These are phyloP conservation scores for Stenopsyche tienmushanensis DNA, from an alignment of 1,140 invertebrate genomes.

Conservation along the genomic window DNA sequence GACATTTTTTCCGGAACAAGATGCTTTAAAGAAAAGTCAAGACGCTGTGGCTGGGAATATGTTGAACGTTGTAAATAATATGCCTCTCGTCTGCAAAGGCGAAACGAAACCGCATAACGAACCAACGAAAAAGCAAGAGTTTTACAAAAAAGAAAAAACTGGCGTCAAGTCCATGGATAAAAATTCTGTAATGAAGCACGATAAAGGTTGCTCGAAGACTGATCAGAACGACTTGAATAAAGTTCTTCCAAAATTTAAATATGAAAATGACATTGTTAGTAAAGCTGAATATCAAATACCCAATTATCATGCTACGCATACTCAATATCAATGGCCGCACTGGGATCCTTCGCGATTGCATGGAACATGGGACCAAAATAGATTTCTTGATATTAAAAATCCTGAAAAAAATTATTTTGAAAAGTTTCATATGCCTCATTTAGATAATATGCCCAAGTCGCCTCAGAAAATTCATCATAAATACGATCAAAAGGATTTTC, in stretches of 20 bases:
- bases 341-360: slow-evolving; percentile 59
- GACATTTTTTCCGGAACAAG: slow-evolving; percentile 55
- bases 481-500: slow-evolving; percentile 55
- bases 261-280: slow-evolving; percentile 56
- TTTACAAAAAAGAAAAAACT: slow-evolving; percentile 56
- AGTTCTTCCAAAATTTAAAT: slow-evolving; percentile 57
- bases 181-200: slow-evolving; percentile 50
- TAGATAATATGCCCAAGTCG: slow-evolving; percentile 57
- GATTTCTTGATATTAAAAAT: slow-evolving; percentile 53
- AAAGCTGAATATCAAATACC: slow-evolving; percentile 59
- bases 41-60: slow-evolving; percentile 54
- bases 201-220: slow-evolving; percentile 50
- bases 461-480: slow-evolving; percentile 53
- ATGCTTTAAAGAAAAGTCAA: slow-evolving; percentile 46
- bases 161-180: slow-evolving; percentile 50
- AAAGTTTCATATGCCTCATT: slow-evolving; percentile 58
- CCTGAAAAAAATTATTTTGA: slow-evolving; percentile 54
- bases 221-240: slow-evolving; percentile 55
- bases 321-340: slow-evolving; percentile 62
- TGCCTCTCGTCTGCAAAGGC: slow-evolving; percentile 47
- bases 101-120: slow-evolving; percentile 49
- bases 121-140: slow-evolving; percentile 55
- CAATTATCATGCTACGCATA: slow-evolving; percentile 60
- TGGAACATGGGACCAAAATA: slow-evolving; percentile 53
- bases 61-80: slow-evolving; percentile 45